phyloP scores from a whole-genome alignment of 2,113 vertebrate species.

The Entosphenus tridentatus region DNA sequence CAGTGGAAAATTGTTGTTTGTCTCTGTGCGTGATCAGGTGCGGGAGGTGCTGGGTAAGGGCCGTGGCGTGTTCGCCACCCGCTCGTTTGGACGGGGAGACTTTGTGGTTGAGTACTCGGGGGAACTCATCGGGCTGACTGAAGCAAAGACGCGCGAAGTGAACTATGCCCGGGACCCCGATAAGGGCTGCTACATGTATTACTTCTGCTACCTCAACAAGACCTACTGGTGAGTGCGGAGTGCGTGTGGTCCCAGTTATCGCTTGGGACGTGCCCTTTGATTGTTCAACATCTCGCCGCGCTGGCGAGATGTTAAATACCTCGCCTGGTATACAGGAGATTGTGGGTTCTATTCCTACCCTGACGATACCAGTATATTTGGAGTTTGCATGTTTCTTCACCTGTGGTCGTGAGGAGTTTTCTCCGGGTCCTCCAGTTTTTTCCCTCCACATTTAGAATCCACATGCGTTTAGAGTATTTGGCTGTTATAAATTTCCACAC shows the following conservation, averaged over 20 bases:
- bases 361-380: not conserved
- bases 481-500: no score
- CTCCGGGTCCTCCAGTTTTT: no score
- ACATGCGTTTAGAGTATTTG: no score
- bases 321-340: not conserved
- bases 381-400: not conserved
- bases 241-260: not conserved
- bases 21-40: constrained; percentile 24
- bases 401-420: not conserved
- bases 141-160: constrained; percentile 51
- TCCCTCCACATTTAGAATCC: no score
- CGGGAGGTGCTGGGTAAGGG: constrained; percentile 65
- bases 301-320: not conserved
- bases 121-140: constrained; percentile 60
- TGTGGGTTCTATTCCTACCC: not conserved
- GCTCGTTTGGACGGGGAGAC: constrained; percentile 55
- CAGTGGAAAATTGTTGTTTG: no score
- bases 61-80: constrained; percentile 58
- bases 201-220: constrained; percentile 67
- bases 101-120: constrained; percentile 92
- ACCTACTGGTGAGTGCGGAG: constrained; percentile 50
- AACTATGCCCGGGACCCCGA: constrained; percentile 50
- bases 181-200: constrained; percentile 96
- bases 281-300: no score
- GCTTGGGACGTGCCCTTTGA: no score